Conservation (phyloP, 1,140 invertebrate genomes). For the Aphidius ervi region DNA sequence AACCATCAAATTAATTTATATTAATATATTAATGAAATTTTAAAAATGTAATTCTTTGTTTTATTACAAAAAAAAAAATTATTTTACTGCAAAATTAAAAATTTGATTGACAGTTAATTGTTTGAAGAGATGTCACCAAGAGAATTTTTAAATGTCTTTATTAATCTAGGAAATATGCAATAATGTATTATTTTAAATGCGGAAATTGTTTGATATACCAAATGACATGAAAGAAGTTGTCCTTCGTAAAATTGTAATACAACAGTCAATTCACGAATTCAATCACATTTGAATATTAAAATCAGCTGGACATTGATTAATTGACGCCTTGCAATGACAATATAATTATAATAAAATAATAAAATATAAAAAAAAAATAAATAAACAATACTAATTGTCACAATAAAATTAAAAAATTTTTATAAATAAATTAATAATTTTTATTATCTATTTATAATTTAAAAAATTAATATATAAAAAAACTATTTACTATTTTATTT, state of each 20-base stretch:
- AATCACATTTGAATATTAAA: conserved; percentile 42
- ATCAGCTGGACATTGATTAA: conserved; percentile 33
- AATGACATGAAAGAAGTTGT: conserved; percentile 32
- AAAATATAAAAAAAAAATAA: neutral
- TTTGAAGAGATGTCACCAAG: neutral
- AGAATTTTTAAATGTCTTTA: neutral
- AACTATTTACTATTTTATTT: no score
- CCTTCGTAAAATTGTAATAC: conserved; percentile 36
- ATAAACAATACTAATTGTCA: no score
- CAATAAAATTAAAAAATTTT: no score
- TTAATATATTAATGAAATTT: no score
- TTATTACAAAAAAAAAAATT: neutral
- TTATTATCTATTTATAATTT: no score
- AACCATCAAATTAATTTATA: no score
- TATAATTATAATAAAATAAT: neutral
- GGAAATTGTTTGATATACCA: conserved; percentile 39
- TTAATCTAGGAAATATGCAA: conserved; percentile 47
- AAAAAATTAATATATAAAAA: no score
- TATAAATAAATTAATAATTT: neutral
- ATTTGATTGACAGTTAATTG: conserved; percentile 5
- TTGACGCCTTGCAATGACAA: conserved; percentile 32
- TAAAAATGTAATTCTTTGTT: no score
- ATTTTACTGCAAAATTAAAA: neutral
- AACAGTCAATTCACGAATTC: conserved; percentile 42
- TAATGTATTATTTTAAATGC: conserved; percentile 45